Percentiles rank a stretch among this genome's conserved stretches.
Evolutionary conservation across 2,113 vertebrate genomes (phyloP).

Genomic region (Clarias macrocephalus): DNA sequence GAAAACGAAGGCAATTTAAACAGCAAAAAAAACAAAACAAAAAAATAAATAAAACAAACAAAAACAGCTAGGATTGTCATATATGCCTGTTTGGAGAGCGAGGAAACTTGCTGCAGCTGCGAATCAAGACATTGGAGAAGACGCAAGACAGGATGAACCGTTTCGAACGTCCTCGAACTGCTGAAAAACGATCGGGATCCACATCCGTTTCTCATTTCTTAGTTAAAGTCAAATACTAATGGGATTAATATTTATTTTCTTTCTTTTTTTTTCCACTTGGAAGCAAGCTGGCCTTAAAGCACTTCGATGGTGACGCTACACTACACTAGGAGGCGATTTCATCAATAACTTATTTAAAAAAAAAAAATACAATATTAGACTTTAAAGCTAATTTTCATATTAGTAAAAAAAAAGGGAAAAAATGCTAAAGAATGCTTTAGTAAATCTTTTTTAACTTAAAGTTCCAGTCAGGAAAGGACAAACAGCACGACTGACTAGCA

Average conservation of each 20-base stretch:
- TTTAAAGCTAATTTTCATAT: slow-evolving; percentile 71
- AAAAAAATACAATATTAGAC: slow-evolving; percentile 67
- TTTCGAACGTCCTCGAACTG: background rate
- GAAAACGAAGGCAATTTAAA: slow-evolving; percentile 53
- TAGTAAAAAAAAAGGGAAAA: slow-evolving; percentile 54
- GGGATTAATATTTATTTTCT: background rate
- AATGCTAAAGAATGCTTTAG: background rate
- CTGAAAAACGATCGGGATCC: background rate
- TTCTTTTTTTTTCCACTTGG: slow-evolving; percentile 28
- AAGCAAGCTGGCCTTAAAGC: slow-evolving; percentile 75
- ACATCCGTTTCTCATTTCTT: background rate
- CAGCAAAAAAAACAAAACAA: slow-evolving; percentile 60
- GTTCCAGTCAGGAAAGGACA: background rate
- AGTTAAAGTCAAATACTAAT: background rate
- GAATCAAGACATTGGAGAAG: background rate
- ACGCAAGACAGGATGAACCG: background rate
- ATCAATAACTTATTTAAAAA: slow-evolving; percentile 68
- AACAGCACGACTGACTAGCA: background rate
- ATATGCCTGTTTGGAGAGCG: slow-evolving; percentile 59
- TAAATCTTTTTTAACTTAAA: background rate
- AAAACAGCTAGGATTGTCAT: slow-evolving; percentile 70
- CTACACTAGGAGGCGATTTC: slow-evolving; percentile 64
- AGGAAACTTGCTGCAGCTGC: slow-evolving; percentile 4
- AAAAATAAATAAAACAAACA: slow-evolving; percentile 5
- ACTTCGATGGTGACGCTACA: slow-evolving; percentile 67